Conservation (phyloP, 2,888 invertebrate species). For the Drosophila mimica region DNA sequence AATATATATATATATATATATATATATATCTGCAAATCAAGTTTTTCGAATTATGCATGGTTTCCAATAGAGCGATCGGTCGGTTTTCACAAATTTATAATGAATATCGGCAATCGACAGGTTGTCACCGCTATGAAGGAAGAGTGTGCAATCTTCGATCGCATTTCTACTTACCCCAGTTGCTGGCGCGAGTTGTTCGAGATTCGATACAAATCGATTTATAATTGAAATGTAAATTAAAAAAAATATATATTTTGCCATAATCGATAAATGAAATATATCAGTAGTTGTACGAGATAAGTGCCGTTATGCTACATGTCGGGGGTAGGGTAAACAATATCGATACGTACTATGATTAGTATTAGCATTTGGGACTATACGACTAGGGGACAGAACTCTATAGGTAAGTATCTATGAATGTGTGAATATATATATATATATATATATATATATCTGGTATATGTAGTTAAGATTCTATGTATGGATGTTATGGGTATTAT, state of each 20-base stretch:
- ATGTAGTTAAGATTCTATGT: conserved; percentile 8
- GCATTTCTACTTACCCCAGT: background rate
- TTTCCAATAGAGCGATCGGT: too few relatives aligned
- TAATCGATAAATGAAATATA: conserved; percentile 27
- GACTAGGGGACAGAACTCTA: conserved; percentile 28
- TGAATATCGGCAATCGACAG: background rate
- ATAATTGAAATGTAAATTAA: conserved; percentile 22
- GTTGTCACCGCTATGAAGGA: background rate
- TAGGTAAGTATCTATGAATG: conserved; percentile 21
- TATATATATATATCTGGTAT: conserved; percentile 3
- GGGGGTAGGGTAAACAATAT: conserved; percentile 39
- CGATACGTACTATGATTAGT: conserved; percentile 48
- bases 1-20: too few relatives aligned
- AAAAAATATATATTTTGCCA: conserved; percentile 48
- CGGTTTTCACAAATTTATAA: too few relatives aligned
- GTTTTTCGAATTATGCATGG: background rate
- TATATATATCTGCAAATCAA: background rate
- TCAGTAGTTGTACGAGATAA: conserved; percentile 46
- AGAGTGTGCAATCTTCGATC: background rate
- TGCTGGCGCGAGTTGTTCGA: background rate
- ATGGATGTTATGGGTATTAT: conserved; percentile 11
- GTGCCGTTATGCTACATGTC: conserved; percentile 52
- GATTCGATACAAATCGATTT: background rate
- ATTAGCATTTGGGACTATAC: conserved; percentile 46
- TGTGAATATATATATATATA: conserved; percentile 15